These are phyloP conservation scores for Cotesia congregata DNA, from an alignment of 2,888 invertebrate genomes.

Conservation along the genomic window DNA sequence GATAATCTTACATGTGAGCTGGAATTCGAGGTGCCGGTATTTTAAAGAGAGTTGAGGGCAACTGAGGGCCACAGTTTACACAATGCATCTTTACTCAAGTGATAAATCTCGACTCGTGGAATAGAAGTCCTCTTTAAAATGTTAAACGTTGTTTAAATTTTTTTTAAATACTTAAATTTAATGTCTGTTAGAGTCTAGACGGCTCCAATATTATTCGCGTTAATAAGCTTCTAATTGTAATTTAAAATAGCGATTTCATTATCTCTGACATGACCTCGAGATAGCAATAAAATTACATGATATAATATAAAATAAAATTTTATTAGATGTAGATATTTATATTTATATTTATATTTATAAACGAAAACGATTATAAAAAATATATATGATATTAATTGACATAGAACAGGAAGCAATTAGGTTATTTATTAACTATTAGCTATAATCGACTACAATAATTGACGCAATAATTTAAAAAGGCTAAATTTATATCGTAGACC, in stretches of 20 bases:
- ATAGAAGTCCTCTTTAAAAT: neutral
- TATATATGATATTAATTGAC: conserved; percentile 2
- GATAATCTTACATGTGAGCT: conserved; percentile 27
- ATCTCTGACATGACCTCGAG: neutral
- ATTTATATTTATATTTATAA: neutral
- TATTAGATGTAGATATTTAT: neutral
- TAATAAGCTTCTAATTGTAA: conserved; percentile 8
- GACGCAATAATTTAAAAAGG: neutral
- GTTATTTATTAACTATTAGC: conserved; percentile 17
- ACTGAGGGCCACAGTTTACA: conserved; percentile 36
- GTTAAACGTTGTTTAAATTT: neutral
- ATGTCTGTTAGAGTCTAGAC: neutral
- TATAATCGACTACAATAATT: conserved; percentile 14
- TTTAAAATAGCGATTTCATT: conserved; percentile 13
- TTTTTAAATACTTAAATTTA: neutral
- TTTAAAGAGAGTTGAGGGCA: conserved; percentile 1
- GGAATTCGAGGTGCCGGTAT: conserved; percentile 3
- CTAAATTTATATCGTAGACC: conserved; percentile 14
- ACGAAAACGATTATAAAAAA: neutral
- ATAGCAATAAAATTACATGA: neutral
- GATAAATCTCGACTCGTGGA: conserved; percentile 32
- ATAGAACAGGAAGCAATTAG: conserved; percentile 11
- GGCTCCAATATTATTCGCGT: conserved; percentile 18
- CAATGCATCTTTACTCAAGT: conserved; percentile 33
- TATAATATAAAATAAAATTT: neutral